A percentile compares a stretch with the other conserved stretches of the same genome.
phyloP scores from a whole-genome alignment of 2,797 vertebrate species.

The Channa striata region DNA sequence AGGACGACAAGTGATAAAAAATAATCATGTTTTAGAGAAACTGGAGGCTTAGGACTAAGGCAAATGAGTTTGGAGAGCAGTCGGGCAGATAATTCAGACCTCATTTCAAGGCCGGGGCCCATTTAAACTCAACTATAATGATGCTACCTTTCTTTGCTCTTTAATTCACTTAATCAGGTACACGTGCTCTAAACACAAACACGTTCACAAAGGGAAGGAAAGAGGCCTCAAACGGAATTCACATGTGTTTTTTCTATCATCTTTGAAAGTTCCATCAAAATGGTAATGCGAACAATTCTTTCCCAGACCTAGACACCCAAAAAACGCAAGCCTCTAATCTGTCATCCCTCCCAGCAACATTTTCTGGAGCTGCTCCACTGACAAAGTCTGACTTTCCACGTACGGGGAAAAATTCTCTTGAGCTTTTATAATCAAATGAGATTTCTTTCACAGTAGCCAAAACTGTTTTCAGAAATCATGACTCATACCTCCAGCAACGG shows the following conservation, averaged over 20 bases:
- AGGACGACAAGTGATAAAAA: constrained; percentile 6
- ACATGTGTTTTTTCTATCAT: constrained; percentile 53
- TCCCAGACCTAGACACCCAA: constrained; percentile 40
- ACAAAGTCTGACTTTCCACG: constrained; percentile 36
- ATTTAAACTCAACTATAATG: constrained; percentile 49
- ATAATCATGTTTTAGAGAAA: constrained; percentile 16
- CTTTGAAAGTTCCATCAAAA: constrained; percentile 64
- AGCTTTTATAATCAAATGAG: constrained; percentile 32
- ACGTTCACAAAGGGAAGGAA: constrained; percentile 13
- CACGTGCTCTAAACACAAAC: constrained; percentile 43
- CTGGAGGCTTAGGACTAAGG: constrained; percentile 12
- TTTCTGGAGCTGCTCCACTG: constrained; percentile 38
- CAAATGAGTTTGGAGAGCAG: constrained; percentile 47
- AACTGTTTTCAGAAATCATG: constrained; percentile 25
- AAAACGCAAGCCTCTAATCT: constrained; percentile 50
- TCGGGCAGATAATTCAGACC: constrained; percentile 56
- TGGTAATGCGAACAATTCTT: constrained; percentile 63
- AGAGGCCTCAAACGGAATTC: constrained; percentile 39
- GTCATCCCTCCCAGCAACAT: constrained; percentile 41
- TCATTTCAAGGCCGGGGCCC: constrained; percentile 53
- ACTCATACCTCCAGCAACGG: constrained; percentile 1
- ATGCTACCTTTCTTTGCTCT: constrained; percentile 39
- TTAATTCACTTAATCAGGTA: constrained; percentile 37
- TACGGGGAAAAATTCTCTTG: constrained; percentile 14
- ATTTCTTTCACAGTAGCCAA: constrained; percentile 14